phyloP scores from a whole-genome alignment of 2,113 vertebrate genomes.

The Nycticebus coucang region DNA sequence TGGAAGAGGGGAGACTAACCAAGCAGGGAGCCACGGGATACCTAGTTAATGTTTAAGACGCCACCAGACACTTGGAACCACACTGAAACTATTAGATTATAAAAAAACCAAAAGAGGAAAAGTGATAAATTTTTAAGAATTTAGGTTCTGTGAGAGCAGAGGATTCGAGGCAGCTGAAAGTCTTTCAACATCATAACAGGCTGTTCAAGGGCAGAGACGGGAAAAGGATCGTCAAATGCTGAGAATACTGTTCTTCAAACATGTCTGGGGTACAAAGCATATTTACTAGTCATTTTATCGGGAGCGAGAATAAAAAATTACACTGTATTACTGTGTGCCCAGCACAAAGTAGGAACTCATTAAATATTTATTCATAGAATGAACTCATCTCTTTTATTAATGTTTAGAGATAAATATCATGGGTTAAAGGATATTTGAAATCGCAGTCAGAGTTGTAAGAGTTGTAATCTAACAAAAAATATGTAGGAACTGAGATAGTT shows the following conservation, averaged over 20 bases:
- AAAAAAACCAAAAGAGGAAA: not conserved
- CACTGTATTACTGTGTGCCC: not conserved
- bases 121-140: not conserved
- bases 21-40: not conserved
- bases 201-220: not conserved
- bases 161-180: not conserved
- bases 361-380: slow-evolving; percentile 12
- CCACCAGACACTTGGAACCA: not conserved
- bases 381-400: slow-evolving; percentile 38
- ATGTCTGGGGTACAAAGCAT: not conserved
- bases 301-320: not conserved
- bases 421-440: slow-evolving; percentile 24
- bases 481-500: not conserved
- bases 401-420: not conserved
- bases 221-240: not conserved
- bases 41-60: too few species aligned
- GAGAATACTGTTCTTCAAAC: not conserved
- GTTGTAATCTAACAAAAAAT: not conserved
- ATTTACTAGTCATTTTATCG: not conserved
- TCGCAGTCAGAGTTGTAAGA: not conserved
- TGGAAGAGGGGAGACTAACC: not conserved
- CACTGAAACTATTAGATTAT: not conserved
- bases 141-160: not conserved
- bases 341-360: not conserved
- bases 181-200: not conserved